Evolutionary conservation across 2,113 vertebrate species (phyloP), one percentile per base, ranked within the genome.

Genomic region (Nematolebias whitei): DNA sequence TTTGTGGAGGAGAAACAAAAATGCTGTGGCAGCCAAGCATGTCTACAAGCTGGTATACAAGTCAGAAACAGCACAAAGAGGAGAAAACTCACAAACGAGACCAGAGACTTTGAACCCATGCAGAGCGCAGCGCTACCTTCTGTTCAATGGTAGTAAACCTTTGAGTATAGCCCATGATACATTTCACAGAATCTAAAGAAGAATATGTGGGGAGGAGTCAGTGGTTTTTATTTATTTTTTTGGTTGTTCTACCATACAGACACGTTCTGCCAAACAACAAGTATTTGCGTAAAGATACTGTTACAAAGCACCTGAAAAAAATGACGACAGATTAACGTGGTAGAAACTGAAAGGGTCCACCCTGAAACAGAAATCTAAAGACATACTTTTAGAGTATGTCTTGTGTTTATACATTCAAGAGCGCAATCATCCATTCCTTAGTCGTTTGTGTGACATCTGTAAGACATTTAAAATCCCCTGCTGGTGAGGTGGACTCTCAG

Each of bases 121-220:
- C 95, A 95, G 93, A 94, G 93, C 93, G 92, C 88, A 71, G 91
- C 71, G 90, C 91, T 86, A 80, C 89, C 90, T 93, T 81, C 62
- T 74, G 79, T 89, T 93, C 87, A 95, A 95, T 90, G 94, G 94
- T 90, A 95, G 95, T 96, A 98, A 97, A 97, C 95, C 94, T 96
- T 97, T 96, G 96, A 98, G 97, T 97, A 99, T 98, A 98, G 96
- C 95, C 95, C 95, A 94, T 93, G 92, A 90, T 91, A 92, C 91
- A 91, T 91, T 91, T 93, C 90, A 93, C 88, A 90, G 87, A 91
- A 91, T 93, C 91, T 91, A 90, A 90, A 85, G 83, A 74, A 90
- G 90, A 90, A 92, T 85, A 92, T 55, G 83, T 76, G 83, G 71
- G 75, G 78, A 78, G 74, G 78, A 78, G 85, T 90, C 90, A 92